Base-by-base conservation (phyloP, 2,797 vertebrate species). In the Anas bahamensis region DNA sequence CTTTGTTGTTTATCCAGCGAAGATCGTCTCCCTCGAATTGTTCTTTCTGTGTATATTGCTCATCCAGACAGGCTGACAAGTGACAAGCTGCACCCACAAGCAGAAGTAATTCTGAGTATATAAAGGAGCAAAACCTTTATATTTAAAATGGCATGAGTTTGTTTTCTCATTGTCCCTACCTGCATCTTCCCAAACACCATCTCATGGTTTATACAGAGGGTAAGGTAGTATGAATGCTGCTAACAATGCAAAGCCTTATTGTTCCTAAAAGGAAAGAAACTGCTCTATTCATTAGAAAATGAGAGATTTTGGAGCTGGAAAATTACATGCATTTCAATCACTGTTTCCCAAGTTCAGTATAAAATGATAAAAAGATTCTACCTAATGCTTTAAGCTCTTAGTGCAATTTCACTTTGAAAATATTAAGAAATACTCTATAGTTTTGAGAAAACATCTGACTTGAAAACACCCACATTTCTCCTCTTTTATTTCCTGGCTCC, bases 31-130 rank as follows among this genome's bases (percentile, higher is more conserved):
- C 69, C 70, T 92, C 0, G 1, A 83, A 77, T 92, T 92, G 90
- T 91, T 95, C 92, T 92, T 88, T 93, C 73, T 91, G 76, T 88
- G 60, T 88, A 52, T 89, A 92, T 94, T 93, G 86, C 85, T 96
- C 70, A 82, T 80, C 79, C 89, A 96, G 88, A 81, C 86, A 93
- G 77, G 73, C 60, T 94, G 88, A 90, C 93, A 95, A 95, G 93
- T 94, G 91, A 90, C 89, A 90, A 95, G 87, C 77, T 94, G 83
- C 50, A 91, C 74, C 83, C 91, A 95, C 83, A 77, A 95, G 86
- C 72, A 61, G 71, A 89, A 90, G 88, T 89, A 91, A 95, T 86
- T 91, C 81, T 68, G 50, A 88, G 83, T 90, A 72, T 85, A 94
- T 87, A 93, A 89, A 89, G 78, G 68, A 94, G 53, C 5, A 13